Evolutionary conservation across 2,797 vertebrate species (phyloP).

Genomic region (Siniperca scherzeri): DNA sequence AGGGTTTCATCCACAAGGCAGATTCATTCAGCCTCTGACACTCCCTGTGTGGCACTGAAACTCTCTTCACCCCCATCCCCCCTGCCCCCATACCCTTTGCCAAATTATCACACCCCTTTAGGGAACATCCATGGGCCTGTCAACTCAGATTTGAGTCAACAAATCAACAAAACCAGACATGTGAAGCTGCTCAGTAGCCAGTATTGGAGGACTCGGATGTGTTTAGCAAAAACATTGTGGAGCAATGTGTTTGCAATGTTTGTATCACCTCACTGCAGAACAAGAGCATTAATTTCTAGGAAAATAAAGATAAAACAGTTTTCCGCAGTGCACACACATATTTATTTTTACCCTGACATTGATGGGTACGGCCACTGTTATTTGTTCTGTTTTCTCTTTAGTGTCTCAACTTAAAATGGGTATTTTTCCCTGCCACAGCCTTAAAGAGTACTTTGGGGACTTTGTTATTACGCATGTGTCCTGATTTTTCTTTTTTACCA

Average conservation of each 20-base stretch:
- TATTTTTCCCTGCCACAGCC: slow-evolving; percentile 16
- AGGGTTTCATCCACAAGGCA: slow-evolving; percentile 71
- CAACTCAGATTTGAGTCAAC: slow-evolving; percentile 74
- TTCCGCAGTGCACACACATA: slow-evolving; percentile 1
- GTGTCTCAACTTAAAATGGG: slow-evolving; percentile 45
- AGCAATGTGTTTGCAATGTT: slow-evolving; percentile 35
- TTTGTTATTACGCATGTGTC: slow-evolving; percentile 9
- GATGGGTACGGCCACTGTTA: slow-evolving; percentile 26
- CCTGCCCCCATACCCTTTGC: slow-evolving; percentile 35
- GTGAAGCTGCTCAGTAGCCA: slow-evolving; percentile 44
- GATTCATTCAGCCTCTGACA: slow-evolving; percentile 42
- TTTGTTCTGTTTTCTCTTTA: slow-evolving; percentile 30
- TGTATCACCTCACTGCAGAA: slow-evolving; percentile 35
- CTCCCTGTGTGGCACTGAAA: slow-evolving; percentile 52
- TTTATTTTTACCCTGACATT: slow-evolving; percentile 58
- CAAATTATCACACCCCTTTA: slow-evolving; percentile 62
- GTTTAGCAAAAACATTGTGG: too few relatives aligned
- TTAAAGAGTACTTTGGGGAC: slow-evolving; percentile 25
- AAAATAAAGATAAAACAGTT: slow-evolving; percentile 48
- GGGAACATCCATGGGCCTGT: slow-evolving; percentile 68
- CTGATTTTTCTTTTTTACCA: background rate
- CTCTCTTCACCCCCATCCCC: background rate
- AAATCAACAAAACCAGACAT: slow-evolving; percentile 46
- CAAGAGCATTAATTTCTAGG: slow-evolving; percentile 23
- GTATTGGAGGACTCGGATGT: slow-evolving; percentile 4